Conservation (phyloP, 2,113 vertebrate species). For the Larimichthys crocea region DNA sequence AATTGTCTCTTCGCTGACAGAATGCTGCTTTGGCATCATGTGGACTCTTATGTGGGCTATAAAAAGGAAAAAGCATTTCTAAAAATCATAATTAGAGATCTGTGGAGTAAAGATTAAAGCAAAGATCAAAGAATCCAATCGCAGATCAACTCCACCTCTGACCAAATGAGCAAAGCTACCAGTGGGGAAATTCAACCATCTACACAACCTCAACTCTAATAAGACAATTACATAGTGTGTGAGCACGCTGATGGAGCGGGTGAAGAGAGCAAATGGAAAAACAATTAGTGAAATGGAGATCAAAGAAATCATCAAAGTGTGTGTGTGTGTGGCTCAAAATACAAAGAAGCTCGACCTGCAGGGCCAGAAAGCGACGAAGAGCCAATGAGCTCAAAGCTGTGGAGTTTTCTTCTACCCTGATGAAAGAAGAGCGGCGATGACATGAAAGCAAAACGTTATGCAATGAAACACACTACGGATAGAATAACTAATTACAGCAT, state of each 20-base stretch:
- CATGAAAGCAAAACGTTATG: background rate
- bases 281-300: conserved; percentile 37
- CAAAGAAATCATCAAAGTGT: conserved; percentile 41
- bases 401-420: background rate
- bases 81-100: conserved; percentile 18
- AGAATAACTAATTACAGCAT: background rate
- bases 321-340: background rate
- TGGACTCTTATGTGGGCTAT: background rate
- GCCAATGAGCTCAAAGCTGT: background rate
- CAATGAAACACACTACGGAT: background rate
- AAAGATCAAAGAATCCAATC: conserved; percentile 37
- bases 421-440: background rate
- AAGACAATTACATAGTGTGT: background rate
- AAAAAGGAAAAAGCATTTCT: background rate
- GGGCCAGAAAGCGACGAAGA: background rate
- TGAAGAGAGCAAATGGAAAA: conserved; percentile 14
- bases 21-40: background rate
- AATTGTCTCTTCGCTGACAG: background rate
- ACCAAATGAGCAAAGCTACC: conserved; percentile 8
- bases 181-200: background rate
- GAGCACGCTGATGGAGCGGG: background rate
- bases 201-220: conserved; percentile 7
- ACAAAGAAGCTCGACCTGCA: conserved; percentile 22
- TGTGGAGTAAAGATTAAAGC: conserved; percentile 31
- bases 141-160: conserved; percentile 30